Evolutionary conservation across 2,797 vertebrate genomes (phyloP).

Genomic region (Scyliorhinus canicula): DNA sequence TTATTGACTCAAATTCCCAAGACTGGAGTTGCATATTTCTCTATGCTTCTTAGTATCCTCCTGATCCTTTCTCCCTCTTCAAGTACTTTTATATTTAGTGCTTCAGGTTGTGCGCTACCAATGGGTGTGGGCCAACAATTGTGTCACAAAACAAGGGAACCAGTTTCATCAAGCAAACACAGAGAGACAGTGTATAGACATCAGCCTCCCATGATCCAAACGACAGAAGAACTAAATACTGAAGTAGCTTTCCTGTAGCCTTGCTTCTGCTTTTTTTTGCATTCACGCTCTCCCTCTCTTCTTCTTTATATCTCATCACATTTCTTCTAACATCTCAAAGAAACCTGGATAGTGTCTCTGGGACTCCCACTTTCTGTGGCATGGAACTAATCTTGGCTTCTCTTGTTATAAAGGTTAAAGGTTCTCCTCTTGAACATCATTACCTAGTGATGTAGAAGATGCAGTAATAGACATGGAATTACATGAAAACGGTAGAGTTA

Average conservation of each 20-base stretch:
- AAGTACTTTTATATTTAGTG: not conserved
- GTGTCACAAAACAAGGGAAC: not conserved
- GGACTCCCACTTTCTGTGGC: not conserved
- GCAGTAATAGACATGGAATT: too few relatives aligned
- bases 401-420: not conserved
- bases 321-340: not conserved
- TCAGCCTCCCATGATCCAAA: not conserved
- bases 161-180: not conserved
- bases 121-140: not conserved
- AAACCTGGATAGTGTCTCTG: not conserved
- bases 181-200: not conserved
- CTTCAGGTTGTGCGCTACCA: not conserved
- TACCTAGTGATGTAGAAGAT: too few relatives aligned
- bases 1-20: not conserved
- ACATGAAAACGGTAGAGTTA: too few relatives aligned
- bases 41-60: not conserved
- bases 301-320: not conserved
- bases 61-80: not conserved
- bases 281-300: not conserved
- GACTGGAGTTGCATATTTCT: not conserved
- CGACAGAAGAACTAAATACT: not conserved
- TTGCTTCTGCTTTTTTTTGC: not conserved
- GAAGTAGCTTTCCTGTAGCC: not conserved
- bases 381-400: not conserved
- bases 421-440: not conserved